Base-by-base conservation (phyloP, 2,797 vertebrate species). In the Muscicapa comitata region DNA sequence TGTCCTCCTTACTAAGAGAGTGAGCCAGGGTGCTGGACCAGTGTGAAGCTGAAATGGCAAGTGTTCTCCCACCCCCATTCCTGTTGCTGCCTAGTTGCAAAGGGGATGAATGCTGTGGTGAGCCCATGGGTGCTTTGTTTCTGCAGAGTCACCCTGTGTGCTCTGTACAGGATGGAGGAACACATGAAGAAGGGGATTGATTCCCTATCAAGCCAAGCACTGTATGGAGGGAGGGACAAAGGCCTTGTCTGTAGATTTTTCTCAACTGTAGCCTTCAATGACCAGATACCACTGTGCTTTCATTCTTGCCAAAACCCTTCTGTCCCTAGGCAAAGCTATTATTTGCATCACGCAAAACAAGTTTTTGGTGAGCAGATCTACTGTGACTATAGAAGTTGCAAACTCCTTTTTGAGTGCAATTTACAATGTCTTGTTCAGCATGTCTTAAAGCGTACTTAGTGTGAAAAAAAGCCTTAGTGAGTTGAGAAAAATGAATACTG, bases 61-160 rank as follows among this genome's bases (percentile, higher is more conserved):
- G 25, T 38, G 20, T 25, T 54, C 6, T 90, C 12, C 38, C 63
- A 26, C 16, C 17, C 67, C 67, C 2, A 37, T 74, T 91, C 43
- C 55, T 87, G 40, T 96, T 93, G 63, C 53, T 59, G 47, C 21
- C 78, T 71, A 67, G 63, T 57, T 94, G 84, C 37, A 42, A 73
- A 67, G 67, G 63, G 57, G 33, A 53, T 33, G 20, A 23, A n/a
- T 58, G 25, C 43, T 90, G 13, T 29, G 19, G 4, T 74, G 3
- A 50, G 18, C 10, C 25, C 26, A 4, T 6, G 47, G 26, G n/a
- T n/a, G 66, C 47, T 62, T 62, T 47, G 18, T 26, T 55, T 47
- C 51, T 66, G 28, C 23, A 47, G 75, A 47, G 33, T 21, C 19
- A 33, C 28, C 21, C 33, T 3, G 7, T 25, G 10, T 55, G 19